A percentile compares a stretch with the other conserved stretches of the same genome.
phyloP scores from a whole-genome alignment of 2,113 vertebrate species.

The Lycaon pictus region DNA sequence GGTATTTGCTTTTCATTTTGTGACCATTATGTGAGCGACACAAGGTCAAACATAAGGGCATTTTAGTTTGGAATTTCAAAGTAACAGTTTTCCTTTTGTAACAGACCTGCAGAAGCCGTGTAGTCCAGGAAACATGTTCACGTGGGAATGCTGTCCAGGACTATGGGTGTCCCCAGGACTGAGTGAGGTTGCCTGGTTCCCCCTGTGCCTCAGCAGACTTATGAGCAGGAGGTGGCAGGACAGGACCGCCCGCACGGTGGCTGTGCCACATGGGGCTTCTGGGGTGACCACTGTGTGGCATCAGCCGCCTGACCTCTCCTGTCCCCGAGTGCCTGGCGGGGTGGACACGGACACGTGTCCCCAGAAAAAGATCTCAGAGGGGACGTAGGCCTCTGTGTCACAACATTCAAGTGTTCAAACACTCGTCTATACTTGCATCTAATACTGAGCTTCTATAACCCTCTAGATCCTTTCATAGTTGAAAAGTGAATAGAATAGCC shows the following conservation, averaged over 20 bases:
- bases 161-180: not conserved
- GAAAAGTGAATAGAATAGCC: not conserved
- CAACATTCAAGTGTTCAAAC: not conserved
- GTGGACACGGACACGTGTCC: not conserved
- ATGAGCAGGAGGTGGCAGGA: not conserved
- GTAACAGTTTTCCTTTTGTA: not conserved
- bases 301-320: not conserved
- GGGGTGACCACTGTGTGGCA: not conserved
- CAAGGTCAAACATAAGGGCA: not conserved
- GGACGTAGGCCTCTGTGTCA: not conserved
- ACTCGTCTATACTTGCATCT: too few species aligned
- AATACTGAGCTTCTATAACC: not conserved
- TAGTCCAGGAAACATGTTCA: not conserved
- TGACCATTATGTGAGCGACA: not conserved
- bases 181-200: not conserved
- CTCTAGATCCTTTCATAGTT: not conserved
- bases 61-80: not conserved
- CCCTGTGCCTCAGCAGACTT: not conserved
- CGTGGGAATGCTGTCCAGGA: not conserved
- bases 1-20: not conserved
- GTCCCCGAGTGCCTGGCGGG: accelerated
- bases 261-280: not conserved
- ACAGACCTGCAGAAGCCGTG: not conserved
- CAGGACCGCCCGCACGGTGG: too few species aligned
- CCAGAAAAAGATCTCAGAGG: not conserved